Conservation (phyloP, 1,140 invertebrate species). For the Ladona fulva region DNA sequence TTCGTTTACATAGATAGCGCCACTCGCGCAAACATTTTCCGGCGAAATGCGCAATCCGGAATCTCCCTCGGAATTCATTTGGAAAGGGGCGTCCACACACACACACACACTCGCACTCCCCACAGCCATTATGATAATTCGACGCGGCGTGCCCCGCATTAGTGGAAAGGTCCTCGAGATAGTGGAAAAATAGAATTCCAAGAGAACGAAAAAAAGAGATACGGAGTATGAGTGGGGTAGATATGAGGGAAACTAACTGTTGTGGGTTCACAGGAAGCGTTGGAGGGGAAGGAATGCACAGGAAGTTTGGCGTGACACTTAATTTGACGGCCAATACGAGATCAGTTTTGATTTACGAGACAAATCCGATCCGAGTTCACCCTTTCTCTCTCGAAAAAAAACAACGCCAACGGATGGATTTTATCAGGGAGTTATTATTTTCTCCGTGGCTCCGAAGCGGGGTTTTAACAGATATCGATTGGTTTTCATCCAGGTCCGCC, state of each 20-base stretch:
- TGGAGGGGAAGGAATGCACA: not conserved
- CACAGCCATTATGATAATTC: not conserved
- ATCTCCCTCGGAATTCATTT: conserved; percentile 1
- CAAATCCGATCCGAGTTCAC: too few species aligned
- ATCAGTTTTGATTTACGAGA: not conserved
- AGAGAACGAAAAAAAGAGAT: not conserved
- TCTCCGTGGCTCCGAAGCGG: too few species aligned
- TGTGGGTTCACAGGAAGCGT: not conserved
- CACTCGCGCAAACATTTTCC: not conserved
- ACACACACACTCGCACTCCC: not conserved
- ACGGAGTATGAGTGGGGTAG: not conserved
- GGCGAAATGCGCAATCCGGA: not conserved
- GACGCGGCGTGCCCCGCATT: conserved; percentile 4
- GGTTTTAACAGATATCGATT: too few species aligned
- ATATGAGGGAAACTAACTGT: not conserved
- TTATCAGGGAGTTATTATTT: too few species aligned
- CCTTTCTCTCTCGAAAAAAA: too few species aligned
- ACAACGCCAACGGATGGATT: too few species aligned
- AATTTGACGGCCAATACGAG: not conserved
- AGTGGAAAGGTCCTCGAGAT: not conserved
- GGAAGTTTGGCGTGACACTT: not conserved
- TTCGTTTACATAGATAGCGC: conserved; percentile 9
- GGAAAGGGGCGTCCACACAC: not conserved
- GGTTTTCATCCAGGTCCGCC: too few species aligned
- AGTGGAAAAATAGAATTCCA: not conserved